A percentile compares a stretch with the other conserved stretches of the same genome.
phyloP scores from a whole-genome alignment of 2,888 invertebrate genomes.

The Metopia argyrocephala region DNA sequence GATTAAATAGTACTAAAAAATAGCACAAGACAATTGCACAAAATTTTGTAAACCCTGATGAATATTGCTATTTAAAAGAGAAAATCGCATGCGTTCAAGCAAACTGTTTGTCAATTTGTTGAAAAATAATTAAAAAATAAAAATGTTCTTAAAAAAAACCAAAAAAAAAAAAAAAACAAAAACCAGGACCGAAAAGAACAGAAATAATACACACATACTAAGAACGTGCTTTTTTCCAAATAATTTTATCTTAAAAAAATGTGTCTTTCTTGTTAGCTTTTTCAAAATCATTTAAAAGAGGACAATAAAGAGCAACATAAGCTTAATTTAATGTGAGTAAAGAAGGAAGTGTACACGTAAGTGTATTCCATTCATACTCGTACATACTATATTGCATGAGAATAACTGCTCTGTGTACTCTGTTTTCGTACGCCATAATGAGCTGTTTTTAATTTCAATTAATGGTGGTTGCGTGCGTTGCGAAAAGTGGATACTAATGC shows the following conservation, averaged over 20 bases:
- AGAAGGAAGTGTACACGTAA: background rate
- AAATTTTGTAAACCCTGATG: too few species aligned
- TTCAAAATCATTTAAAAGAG: background rate
- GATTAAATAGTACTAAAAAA: too few species aligned
- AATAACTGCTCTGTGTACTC: too few species aligned
- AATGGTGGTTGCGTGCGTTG: slow-evolving; percentile 54
- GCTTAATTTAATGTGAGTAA: background rate
- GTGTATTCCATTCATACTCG: slow-evolving; percentile 31
- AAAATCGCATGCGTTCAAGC: slow-evolving; percentile 46
- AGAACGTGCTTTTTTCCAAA: too few species aligned
- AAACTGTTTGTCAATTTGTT: background rate
- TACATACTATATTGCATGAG: too few species aligned
- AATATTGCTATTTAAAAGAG: background rate
- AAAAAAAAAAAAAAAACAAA: slow-evolving; percentile 1
- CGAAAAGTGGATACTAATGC: background rate
- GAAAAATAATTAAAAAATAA: background rate
- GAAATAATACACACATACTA: too few species aligned
- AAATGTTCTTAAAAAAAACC: background rate
- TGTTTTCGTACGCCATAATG: slow-evolving; percentile 60
- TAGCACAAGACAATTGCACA: too few species aligned
- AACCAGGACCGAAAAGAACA: too few species aligned
- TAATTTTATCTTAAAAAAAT: too few species aligned
- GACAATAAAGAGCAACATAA: background rate
- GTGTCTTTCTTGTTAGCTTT: too few species aligned
- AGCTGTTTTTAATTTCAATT: slow-evolving; percentile 59